Evolutionary conservation across 2,113 vertebrate genomes (phyloP).

Genomic region (Rana temporaria): DNA sequence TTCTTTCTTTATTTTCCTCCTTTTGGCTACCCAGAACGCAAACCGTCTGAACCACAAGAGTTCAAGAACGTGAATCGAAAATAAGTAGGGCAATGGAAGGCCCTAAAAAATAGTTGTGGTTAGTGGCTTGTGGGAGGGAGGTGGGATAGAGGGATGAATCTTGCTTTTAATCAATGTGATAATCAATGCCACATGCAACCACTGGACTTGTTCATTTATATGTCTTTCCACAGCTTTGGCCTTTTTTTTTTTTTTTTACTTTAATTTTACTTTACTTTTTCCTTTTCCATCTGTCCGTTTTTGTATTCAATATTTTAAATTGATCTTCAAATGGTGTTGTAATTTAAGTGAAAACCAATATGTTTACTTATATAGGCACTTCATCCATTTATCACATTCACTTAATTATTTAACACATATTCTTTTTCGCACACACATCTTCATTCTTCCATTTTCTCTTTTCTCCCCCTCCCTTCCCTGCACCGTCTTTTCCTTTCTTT

Average conservation of each 20-base stretch:
- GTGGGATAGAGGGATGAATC: slow-evolving; percentile 68
- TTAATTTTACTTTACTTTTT: neutral
- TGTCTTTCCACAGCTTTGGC: slow-evolving; percentile 61
- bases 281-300: slow-evolving; percentile 60
- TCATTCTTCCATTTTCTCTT: no score
- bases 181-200: slow-evolving; percentile 77
- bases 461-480: no score
- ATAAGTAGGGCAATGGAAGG: slow-evolving; percentile 71
- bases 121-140: slow-evolving; percentile 71
- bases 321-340: slow-evolving; percentile 75
- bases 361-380: no score
- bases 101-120: slow-evolving; percentile 81
- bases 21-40: slow-evolving; percentile 69
- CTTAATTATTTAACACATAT: no score
- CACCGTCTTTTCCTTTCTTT: no score
- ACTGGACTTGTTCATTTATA: slow-evolving; percentile 45
- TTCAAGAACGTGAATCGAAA: slow-evolving; percentile 67
- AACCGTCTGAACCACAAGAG: slow-evolving; percentile 77
- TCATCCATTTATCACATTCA: no score
- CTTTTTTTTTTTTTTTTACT: slow-evolving; percentile 40
- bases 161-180: slow-evolving; percentile 86
- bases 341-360: slow-evolving; percentile 77
- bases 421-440: no score
- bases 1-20: slow-evolving; percentile 54
- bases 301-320: slow-evolving; percentile 57